Evolutionary conservation across 2,113 vertebrate species (phyloP).

Genomic region (Cervus canadensis): DNA sequence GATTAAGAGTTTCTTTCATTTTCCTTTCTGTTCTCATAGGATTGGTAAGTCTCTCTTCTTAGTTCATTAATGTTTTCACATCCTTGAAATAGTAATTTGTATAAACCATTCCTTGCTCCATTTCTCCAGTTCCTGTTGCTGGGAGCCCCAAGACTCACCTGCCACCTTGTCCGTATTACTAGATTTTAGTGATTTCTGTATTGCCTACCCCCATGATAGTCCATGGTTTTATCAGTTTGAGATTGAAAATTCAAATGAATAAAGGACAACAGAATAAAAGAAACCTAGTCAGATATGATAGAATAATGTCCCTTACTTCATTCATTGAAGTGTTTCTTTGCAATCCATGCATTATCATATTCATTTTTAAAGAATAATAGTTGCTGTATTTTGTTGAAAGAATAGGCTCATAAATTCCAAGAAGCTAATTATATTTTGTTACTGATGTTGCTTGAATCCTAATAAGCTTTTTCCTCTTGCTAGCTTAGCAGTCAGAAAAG

Average conservation of each 20-base stretch:
- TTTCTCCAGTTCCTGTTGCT: background rate
- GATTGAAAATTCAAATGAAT: conserved; percentile 48
- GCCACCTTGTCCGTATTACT: background rate
- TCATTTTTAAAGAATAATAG: conserved; percentile 47
- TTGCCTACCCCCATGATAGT: background rate
- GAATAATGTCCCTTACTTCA: conserved; percentile 8
- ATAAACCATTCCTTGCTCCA: background rate
- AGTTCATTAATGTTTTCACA: background rate
- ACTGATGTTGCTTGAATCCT: conserved; percentile 50
- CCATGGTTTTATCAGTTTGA: conserved; percentile 21
- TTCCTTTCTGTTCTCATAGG: background rate
- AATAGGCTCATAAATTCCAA: conserved; percentile 57
- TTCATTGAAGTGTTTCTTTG: conserved; percentile 35
- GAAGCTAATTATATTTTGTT: conserved; percentile 68
- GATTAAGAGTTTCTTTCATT: background rate
- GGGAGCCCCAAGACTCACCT: background rate
- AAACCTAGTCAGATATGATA: background rate
- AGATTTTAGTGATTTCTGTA: background rate
- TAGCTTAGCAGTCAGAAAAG: conserved; percentile 45
- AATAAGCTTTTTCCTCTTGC: conserved; percentile 49
- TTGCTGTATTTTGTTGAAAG: conserved; percentile 49
- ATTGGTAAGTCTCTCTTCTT: background rate
- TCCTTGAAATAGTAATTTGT: background rate
- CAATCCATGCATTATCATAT: conserved; percentile 19
- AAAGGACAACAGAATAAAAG: background rate